Percentiles rank a stretch among this genome's conserved stretches.
These are phyloP conservation scores for Lepilemur septentrionalis DNA, from an alignment of 2,797 vertebrate species.

Conservation along the genomic window DNA sequence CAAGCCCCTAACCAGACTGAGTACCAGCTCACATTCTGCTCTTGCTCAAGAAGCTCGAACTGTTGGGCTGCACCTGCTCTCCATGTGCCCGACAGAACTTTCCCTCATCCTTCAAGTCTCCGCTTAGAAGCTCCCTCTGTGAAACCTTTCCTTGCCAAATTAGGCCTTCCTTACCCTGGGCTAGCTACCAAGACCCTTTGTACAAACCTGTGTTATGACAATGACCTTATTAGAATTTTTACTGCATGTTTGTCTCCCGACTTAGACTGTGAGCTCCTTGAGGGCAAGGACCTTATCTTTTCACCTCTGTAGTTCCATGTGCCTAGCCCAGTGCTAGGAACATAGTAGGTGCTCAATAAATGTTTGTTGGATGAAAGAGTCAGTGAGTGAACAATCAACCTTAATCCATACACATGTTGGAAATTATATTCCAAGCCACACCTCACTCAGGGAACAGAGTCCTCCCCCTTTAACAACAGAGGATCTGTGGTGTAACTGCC, in stretches of 20 bases:
- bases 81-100: neutral
- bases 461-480: neutral
- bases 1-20: neutral
- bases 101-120: neutral
- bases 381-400: slow-evolving; percentile 16
- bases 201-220: neutral
- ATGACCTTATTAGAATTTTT: neutral
- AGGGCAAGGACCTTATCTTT: neutral
- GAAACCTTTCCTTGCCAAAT: neutral
- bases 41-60: neutral
- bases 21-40: neutral
- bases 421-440: neutral
- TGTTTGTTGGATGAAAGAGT: slow-evolving; percentile 14
- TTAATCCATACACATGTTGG: neutral
- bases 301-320: neutral
- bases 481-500: neutral
- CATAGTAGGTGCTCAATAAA: slow-evolving; percentile 57
- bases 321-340: slow-evolving; percentile 36
- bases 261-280: slow-evolving; percentile 45
- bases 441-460: neutral
- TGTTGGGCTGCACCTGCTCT: neutral
- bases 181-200: neutral
- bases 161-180: neutral
- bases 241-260: neutral
- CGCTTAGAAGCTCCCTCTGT: neutral